Evolutionary conservation across 2,888 invertebrate genomes (phyloP), one percentile per base, ranked within the genome.

Genomic region (Melieria crassipennis): DNA sequence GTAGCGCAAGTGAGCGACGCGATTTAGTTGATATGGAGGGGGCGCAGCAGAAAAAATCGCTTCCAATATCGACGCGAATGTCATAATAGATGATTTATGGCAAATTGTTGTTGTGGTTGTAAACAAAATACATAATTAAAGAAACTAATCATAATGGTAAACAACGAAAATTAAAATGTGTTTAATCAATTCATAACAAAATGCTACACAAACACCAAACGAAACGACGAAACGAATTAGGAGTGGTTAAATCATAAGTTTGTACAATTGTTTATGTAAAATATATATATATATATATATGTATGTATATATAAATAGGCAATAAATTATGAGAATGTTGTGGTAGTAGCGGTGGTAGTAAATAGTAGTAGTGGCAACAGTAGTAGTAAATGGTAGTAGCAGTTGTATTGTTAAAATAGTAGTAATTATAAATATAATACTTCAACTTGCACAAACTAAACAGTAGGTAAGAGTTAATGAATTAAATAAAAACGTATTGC

Each of bases 401-500:
- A 71, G 63, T 67, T 64, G 58, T 62, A 60, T 69, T 55, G 60
- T 63, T 72, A 63, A 70, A 48, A 10, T 56, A 65, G 47, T 63
- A 65, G 45, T 63, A 42, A 60, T 71, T 65, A 70, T 55, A 65
- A 58, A 66, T 65, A 68, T 43, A 65, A 78, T 82, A 83, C 78
- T 82, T 82, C 81, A 81, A 84, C 84, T 83, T 83, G 83, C 84
- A 84, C 80, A 84, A 81, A 79, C 80, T 80, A 80, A 75, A 74
- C 76, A 71, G 72, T 78, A 63, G 52, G 52, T 64, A 43, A 69
- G 13, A 56, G 56, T 46, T 62, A 61, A 69, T 55, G 60, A 62
- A 69, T 76, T 73, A 70, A 71, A 78, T 75, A 69, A 72, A 71
- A 67, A 71, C 10, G 13, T 11, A 48, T 52, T 30, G 30, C 30